Conservation (phyloP, 2,797 vertebrate species). For the Enteromius paludinosus region DNA sequence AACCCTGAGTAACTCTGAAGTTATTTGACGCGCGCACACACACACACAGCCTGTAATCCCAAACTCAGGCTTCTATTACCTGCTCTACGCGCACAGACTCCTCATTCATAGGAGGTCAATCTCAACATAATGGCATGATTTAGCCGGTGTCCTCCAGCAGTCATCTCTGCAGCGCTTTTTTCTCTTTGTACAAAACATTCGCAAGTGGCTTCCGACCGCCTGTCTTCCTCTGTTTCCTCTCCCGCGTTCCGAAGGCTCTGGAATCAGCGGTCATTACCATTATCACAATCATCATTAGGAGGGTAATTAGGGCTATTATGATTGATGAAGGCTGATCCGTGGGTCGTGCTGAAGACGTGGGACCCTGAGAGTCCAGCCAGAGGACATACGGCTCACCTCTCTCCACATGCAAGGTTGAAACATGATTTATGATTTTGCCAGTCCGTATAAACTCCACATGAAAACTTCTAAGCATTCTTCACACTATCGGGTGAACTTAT, state of each 20-base stretch:
- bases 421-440: not conserved
- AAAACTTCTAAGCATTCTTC: not conserved
- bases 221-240: constrained; percentile 28
- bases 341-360: constrained; percentile 16
- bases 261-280: constrained; percentile 71
- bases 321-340: constrained; percentile 58
- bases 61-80: constrained; percentile 51
- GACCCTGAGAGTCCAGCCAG: constrained; percentile 59
- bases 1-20: constrained; percentile 22
- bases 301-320: constrained; percentile 65
- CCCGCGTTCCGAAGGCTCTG: constrained; percentile 55
- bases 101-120: constrained; percentile 56
- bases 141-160: constrained; percentile 45
- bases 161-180: constrained; percentile 32
- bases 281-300: constrained; percentile 70
- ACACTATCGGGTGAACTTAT: not conserved
- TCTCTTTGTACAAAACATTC: constrained; percentile 15
- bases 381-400: constrained; percentile 49
- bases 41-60: constrained; percentile 18
- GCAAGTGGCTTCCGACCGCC: not conserved
- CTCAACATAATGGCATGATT: constrained; percentile 51
- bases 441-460: not conserved
- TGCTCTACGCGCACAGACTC: constrained; percentile 49
- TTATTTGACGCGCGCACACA: constrained; percentile 27
- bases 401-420: constrained; percentile 21